Evolutionary conservation across 1,140 invertebrate genomes (phyloP), one percentile per base, ranked within the genome.

Genomic region (Bradysia coprophila): DNA sequence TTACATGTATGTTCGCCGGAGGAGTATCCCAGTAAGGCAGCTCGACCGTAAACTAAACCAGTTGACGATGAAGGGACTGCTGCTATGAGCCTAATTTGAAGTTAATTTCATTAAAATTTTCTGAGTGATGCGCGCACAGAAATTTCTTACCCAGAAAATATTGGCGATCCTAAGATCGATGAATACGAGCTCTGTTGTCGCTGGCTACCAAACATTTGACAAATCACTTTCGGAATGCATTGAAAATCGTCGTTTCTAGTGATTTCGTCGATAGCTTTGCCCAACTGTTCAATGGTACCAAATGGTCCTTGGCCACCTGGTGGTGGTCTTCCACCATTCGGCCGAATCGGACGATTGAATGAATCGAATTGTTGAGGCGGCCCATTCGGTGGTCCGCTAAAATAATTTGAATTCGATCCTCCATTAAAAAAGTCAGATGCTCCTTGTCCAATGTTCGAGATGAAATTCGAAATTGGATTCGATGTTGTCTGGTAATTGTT

Each of bases 211-310:
- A 79, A 74, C 22, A 79, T 68, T 59, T 84, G 79, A 51, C 82
- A 85, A 34, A 86, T 64, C 45, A 86, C 65, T 55, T 78, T 69
- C 3, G 80, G 74, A 37, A 85, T 76, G 53, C 82, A 86, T 49
- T 79, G 71, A 40, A 75, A 64, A 55, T 83, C 79, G 53, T 85
- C 82, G 57, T 82, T 73, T 49, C 66, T 62, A 40, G 78, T 73
- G 46, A 85, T 79, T 33, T 81, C 79, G 41, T 69, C 68, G 43
- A 86, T 55, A 21, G 76, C 77, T 44, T 68, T 63, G 40, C 62
- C 64, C 49, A 64, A 55, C 49, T 59, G 57, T 20, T 38, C 21
- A 10, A 38, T 4, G 48, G 51, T 53, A 48, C 53, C 57, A 41
- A 53, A 46, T 9, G 57, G 57, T 15, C 32, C n/a, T 33, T 5